Conservation (phyloP, 2,888 invertebrate species). For the Epicampocera succincta region DNA sequence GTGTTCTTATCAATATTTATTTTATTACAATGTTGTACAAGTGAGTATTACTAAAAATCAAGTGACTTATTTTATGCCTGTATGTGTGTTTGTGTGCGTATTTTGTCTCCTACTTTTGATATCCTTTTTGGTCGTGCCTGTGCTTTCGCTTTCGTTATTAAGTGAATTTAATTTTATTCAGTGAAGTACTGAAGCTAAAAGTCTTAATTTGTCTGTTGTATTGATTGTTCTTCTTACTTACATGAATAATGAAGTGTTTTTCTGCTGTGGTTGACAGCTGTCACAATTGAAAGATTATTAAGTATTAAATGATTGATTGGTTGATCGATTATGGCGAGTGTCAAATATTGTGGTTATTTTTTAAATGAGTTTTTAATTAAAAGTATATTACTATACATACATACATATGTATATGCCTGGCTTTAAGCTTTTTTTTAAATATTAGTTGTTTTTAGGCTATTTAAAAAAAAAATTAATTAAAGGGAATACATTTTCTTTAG, state of each 20-base stretch:
- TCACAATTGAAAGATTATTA: constrained; percentile 46
- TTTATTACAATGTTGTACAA: constrained; percentile 79
- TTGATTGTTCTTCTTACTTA: neutral
- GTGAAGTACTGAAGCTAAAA: constrained; percentile 4
- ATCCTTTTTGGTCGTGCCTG: neutral
- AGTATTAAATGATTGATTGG: constrained; percentile 49
- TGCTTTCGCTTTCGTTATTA: constrained; percentile 4
- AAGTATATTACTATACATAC: neutral
- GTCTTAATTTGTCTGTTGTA: constrained; percentile 33
- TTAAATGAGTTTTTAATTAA: constrained; percentile 2
- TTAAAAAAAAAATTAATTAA: no score
- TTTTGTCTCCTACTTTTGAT: neutral
- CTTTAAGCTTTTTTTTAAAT: no score
- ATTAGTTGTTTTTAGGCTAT: no score
- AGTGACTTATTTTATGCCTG: neutral
- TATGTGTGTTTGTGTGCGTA: no score
- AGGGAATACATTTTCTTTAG: no score
- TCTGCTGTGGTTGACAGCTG: constrained; percentile 52
- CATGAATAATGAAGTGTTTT: neutral
- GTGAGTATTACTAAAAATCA: constrained; percentile 75
- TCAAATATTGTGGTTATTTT: neutral
- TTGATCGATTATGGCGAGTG: neutral
- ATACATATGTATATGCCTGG: no score
- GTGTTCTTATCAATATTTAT: constrained; percentile 80
- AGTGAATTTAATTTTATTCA: neutral